Evolutionary conservation across 2,797 vertebrate genomes (phyloP).

Genomic region (Pangasius macronema): DNA sequence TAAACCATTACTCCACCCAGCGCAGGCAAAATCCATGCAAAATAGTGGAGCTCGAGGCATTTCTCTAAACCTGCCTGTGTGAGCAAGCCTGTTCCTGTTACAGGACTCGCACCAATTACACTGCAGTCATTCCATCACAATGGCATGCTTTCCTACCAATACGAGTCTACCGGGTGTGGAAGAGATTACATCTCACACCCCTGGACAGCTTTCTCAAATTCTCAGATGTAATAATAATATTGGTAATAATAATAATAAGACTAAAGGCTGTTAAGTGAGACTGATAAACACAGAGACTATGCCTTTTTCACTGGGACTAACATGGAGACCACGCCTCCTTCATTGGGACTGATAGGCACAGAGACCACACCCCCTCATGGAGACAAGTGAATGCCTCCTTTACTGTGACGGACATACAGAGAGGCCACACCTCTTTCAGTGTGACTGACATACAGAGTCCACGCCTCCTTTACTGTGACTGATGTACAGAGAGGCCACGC

Average conservation of each 20-base stretch:
- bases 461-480: not conserved
- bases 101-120: not conserved
- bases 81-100: slow-evolving; percentile 14
- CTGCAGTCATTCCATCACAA: not conserved
- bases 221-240: not conserved
- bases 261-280: not conserved
- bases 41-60: slow-evolving; percentile 13
- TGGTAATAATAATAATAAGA: not conserved
- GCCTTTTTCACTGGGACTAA: not conserved
- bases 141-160: not conserved
- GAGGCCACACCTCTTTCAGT: not conserved
- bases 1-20: not conserved
- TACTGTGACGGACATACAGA: not conserved
- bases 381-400: too few species aligned
- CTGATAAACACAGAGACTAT: not conserved
- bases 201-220: not conserved
- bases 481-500: not conserved
- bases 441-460: not conserved
- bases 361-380: not conserved
- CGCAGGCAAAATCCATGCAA: slow-evolving; percentile 32
- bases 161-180: not conserved
- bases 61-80: slow-evolving; percentile 14
- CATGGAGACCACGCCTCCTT: not conserved
- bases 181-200: not conserved
- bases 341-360: not conserved